A percentile compares a stretch with the other conserved stretches of the same genome.
Conservation (phyloP, 2,113 vertebrate genomes). For the Columba janthina region DNA sequence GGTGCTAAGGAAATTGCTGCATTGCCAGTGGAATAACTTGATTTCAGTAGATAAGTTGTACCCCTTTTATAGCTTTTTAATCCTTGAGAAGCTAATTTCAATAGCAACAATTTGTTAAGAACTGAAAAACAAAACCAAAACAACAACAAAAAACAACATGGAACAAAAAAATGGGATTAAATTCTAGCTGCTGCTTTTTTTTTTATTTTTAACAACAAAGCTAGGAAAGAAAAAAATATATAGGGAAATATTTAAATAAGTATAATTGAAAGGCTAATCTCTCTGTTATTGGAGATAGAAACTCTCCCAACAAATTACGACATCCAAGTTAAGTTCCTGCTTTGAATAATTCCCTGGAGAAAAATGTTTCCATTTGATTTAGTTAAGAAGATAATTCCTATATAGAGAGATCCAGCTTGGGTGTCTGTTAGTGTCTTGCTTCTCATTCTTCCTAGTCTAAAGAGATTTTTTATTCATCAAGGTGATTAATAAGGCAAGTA, state of each 20-base stretch:
- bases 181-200: neutral
- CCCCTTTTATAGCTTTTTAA: neutral
- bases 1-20: neutral
- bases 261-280: neutral
- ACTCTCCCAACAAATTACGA: neutral
- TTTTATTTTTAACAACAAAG: neutral
- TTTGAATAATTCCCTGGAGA: neutral
- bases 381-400: neutral
- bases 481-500: neutral
- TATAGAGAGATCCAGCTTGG: neutral
- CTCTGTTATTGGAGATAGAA: neutral
- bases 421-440: neutral
- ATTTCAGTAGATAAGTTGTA: neutral
- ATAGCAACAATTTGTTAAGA: neutral
- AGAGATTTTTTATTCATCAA: neutral
- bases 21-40: neutral
- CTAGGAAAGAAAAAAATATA: neutral
- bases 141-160: too few species aligned
- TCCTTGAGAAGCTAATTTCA: neutral
- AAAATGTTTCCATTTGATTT: slow-evolving; percentile 1
- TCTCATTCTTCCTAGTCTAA: neutral
- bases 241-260: neutral
- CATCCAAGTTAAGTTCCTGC: neutral
- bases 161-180: neutral
- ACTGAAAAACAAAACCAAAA: neutral